Conservation (phyloP, 2,113 vertebrate genomes). For the Sebastes schlegelii region DNA sequence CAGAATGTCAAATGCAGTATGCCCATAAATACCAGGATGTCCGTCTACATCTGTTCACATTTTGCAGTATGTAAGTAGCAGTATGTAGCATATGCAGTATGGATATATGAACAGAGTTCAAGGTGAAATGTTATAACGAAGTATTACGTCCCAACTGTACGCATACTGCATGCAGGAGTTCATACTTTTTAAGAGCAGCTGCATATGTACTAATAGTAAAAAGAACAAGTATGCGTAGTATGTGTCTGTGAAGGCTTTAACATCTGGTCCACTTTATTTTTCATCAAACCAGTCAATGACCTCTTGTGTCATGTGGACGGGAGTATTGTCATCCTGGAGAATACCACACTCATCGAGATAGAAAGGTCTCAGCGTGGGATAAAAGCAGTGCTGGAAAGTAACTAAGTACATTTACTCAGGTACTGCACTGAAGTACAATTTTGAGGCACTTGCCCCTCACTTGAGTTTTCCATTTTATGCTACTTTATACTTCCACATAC, state of each 20-base stretch:
- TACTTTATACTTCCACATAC: neutral
- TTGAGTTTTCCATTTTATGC: neutral
- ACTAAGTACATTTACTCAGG: neutral
- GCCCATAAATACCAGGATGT: too few relatives aligned
- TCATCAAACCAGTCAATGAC: neutral
- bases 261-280: neutral
- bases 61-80: too few relatives aligned
- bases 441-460: neutral
- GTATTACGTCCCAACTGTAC: too few relatives aligned
- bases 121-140: too few relatives aligned
- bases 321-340: neutral
- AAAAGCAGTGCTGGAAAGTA: neutral
- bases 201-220: too few relatives aligned
- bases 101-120: too few relatives aligned
- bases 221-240: too few relatives aligned
- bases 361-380: neutral
- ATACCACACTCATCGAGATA: neutral
- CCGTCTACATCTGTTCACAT: too few relatives aligned
- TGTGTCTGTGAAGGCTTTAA: neutral
- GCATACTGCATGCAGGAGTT: too few relatives aligned
- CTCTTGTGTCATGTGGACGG: neutral
- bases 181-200: too few relatives aligned
- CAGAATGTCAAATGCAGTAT: too few relatives aligned
- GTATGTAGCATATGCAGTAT: too few relatives aligned
- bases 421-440: neutral